Evolutionary conservation across 2,888 invertebrate genomes (phyloP).

Genomic region (Pseudococcus jackbeardsleyi): DNA sequence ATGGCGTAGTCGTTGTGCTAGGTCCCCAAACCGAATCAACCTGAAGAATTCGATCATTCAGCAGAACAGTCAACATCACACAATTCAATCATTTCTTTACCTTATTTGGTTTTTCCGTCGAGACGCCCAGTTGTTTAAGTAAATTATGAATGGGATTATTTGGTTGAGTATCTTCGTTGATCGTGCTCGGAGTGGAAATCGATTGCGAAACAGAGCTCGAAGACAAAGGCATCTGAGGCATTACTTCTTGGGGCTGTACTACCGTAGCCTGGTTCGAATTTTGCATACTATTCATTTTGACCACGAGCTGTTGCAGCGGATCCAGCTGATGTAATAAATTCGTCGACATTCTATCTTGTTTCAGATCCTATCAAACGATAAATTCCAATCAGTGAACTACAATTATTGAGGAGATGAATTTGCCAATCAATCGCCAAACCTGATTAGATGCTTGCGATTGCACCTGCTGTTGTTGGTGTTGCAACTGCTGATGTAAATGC

Average conservation of each 20-base stretch:
- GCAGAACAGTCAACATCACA: too few relatives aligned
- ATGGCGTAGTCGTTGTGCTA: background rate
- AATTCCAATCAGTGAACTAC: background rate
- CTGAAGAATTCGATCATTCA: background rate
- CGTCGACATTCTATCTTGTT: slow-evolving; percentile 26
- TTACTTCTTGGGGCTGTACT: background rate
- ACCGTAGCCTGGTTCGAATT: slow-evolving; percentile 27
- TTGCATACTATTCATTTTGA: slow-evolving; percentile 42
- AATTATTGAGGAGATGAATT: background rate
- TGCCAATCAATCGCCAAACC: background rate
- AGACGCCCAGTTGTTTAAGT: slow-evolving; percentile 65
- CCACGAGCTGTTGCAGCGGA: slow-evolving; percentile 57
- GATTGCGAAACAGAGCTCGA: background rate
- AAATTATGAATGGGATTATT: slow-evolving; percentile 57
- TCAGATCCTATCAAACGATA: slow-evolving; percentile 29
- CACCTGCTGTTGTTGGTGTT: slow-evolving; percentile 63
- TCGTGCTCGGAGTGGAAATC: background rate
- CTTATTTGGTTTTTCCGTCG: slow-evolving; percentile 65
- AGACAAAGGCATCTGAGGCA: background rate
- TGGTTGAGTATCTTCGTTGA: slow-evolving; percentile 26
- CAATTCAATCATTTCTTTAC: background rate
- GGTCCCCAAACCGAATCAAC: slow-evolving; percentile 60
- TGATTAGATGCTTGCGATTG: slow-evolving; percentile 43
- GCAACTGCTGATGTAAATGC: slow-evolving; percentile 64
- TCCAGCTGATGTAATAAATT: slow-evolving; percentile 33